Conservation (phyloP, 2,113 vertebrate genomes). For the Neodontobutis hainanensis region DNA sequence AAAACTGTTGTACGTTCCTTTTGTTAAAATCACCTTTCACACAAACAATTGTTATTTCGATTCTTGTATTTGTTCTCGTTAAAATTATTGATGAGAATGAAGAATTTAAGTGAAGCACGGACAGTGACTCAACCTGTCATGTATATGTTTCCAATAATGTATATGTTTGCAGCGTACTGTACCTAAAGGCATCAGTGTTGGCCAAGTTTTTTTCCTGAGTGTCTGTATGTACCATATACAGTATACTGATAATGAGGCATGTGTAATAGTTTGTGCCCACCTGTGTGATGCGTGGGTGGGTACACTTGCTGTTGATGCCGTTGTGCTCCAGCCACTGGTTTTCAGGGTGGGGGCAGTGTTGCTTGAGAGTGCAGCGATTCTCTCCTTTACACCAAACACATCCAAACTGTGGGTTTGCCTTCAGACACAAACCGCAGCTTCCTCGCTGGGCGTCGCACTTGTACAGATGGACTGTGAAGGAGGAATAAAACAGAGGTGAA, state of each 20-base stretch:
- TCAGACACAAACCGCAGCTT: slow-evolving; percentile 96
- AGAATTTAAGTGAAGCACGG: slow-evolving; percentile 5
- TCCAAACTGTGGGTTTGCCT: slow-evolving; percentile 92
- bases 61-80: slow-evolving; percentile 3
- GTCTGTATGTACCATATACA: not conserved
- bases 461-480: slow-evolving; percentile 90
- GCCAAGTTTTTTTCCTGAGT: not conserved
- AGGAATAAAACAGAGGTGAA: not conserved
- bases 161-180: not conserved
- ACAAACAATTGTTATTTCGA: slow-evolving; percentile 8
- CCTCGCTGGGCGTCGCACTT: slow-evolving; percentile 94
- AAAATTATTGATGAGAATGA: not conserved
- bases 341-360: slow-evolving; percentile 90
- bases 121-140: slow-evolving; percentile 10
- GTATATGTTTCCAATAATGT: not conserved
- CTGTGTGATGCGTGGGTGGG: slow-evolving; percentile 94
- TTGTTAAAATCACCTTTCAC: not conserved
- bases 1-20: not conserved
- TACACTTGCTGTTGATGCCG: slow-evolving; percentile 93
- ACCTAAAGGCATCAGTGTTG: not conserved
- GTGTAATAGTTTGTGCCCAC: slow-evolving; percentile 74
- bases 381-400: slow-evolving; percentile 95
- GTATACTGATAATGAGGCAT: not conserved
- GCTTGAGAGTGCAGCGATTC: slow-evolving; percentile 91
- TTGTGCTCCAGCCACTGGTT: slow-evolving; percentile 91